Evolutionary conservation across 23 tunicate species (phyloP), one percentile per base, ranked within the genome.

Genomic region (Ciona savignyi): DNA sequence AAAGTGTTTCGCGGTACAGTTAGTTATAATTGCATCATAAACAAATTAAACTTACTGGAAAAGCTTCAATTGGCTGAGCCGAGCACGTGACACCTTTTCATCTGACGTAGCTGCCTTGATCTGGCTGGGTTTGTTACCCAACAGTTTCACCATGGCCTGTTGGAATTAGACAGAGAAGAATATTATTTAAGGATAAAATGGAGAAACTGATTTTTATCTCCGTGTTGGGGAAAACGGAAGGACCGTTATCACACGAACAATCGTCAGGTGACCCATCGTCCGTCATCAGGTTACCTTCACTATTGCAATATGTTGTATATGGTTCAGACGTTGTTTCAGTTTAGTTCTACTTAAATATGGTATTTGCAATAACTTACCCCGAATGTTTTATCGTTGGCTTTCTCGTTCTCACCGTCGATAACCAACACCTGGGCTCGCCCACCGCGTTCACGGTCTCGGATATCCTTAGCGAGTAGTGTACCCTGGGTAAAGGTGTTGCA

Each of bases 21-120:
- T n/a, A n/a, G n/a, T n/a, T n/a, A n/a, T n/a, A n/a, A n/a, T n/a
- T n/a, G n/a, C n/a, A n/a, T n/a, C n/a, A n/a, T n/a, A n/a, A n/a
- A n/a, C n/a, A n/a, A n/a, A n/a, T n/a, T n/a, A 42, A 6, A 42
- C 97, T 84, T 35, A 91, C 97, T 91, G 83, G 83, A 84, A 91
- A 1, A 91, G 82, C 60, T 91, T 91, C 42, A 91, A 78, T 32
- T 91, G 84, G 25, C 91, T 82, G 20, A 84, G 73, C 27, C 64
- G 29, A 15, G 33, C 76, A 56, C 97, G 65, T 15, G 91, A 62
- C 26, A 76, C 81, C 2, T 65, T 74, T 21, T 78, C 97, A 76
- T 91, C 97, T 3, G 91, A 77, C 19, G 86, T 85, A 66, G 97
- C 86, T 32, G 90, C 73, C 2, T 69, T 81, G 27, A 91, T 61